Evolutionary conservation across 2,888 invertebrate genomes (phyloP).

Genomic region (Lacanobia wlatinum): DNA sequence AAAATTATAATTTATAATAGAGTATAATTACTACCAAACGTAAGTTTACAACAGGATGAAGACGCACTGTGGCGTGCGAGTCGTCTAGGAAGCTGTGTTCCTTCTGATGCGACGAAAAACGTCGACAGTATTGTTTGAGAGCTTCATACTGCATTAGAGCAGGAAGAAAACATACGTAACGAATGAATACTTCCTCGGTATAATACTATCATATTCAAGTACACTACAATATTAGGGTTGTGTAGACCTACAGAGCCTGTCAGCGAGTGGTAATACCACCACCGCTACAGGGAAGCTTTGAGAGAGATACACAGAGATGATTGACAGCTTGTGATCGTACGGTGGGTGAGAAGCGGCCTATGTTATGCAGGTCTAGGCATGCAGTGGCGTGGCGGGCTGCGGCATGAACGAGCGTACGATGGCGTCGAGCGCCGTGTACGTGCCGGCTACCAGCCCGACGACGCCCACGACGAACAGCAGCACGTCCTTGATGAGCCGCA

Average conservation of each 20-base stretch:
- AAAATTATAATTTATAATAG: constrained; percentile 1
- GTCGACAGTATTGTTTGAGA: background rate
- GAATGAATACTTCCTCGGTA: constrained; percentile 1
- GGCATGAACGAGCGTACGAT: constrained; percentile 87
- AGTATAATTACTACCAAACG: constrained; percentile 5
- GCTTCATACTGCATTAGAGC: constrained; percentile 1
- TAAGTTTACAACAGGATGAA: constrained; percentile 7
- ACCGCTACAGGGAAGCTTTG: constrained; percentile 5
- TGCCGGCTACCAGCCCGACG: constrained; percentile 92
- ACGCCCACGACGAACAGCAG: constrained; percentile 91
- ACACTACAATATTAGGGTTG: constrained; percentile 10
- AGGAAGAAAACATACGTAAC: background rate
- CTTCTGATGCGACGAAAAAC: background rate
- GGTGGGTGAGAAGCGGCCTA: constrained; percentile 8
- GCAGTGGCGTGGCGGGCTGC: background rate
- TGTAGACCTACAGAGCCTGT: constrained; percentile 6
- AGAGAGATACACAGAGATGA: constrained; percentile 15
- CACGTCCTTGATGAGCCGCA: constrained; percentile 86
- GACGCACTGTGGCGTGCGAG: constrained; percentile 3
- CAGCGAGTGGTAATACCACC: background rate
- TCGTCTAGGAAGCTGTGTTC: constrained; percentile 5
- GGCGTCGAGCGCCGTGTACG: constrained; percentile 91
- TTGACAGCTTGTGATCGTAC: constrained; percentile 12
- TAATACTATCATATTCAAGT: constrained; percentile 5
- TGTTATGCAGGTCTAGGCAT: constrained; percentile 7